These are phyloP conservation scores for Notodonta dromedarius DNA, from an alignment of 2,888 invertebrate genomes.

Conservation along the genomic window DNA sequence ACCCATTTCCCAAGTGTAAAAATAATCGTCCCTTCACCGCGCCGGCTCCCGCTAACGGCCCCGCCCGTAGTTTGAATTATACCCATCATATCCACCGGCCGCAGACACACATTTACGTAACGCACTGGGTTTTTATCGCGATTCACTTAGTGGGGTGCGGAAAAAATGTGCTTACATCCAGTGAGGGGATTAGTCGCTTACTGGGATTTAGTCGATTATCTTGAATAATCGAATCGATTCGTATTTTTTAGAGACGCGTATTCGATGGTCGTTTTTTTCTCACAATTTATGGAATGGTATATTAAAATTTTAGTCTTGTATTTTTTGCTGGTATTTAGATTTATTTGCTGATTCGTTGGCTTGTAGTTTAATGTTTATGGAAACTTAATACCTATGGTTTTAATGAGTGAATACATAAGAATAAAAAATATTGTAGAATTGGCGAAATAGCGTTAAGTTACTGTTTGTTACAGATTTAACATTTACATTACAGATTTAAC, in stretches of 20 bases:
- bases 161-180: constrained; percentile 11
- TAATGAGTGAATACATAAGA: no score
- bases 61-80: not conserved
- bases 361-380: no score
- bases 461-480: no score
- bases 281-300: no score
- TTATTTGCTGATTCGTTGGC: no score
- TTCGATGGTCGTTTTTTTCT: no score
- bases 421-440: no score
- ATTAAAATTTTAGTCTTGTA: no score
- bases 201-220: not conserved
- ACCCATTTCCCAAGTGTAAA: not conserved
- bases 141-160: constrained; percentile 19
- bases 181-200: not conserved
- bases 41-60: not conserved
- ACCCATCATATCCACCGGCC: constrained; percentile 3
- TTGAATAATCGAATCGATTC: not conserved
- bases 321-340: no score
- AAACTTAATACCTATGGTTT: no score
- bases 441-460: no score
- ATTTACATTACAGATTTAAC: no score
- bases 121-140: constrained; percentile 1
- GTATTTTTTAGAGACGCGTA: not conserved
- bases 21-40: not conserved
- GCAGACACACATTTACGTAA: not conserved